Base-by-base conservation (phyloP, 2,888 invertebrate genomes). In the Polydrusus tereticollis region DNA sequence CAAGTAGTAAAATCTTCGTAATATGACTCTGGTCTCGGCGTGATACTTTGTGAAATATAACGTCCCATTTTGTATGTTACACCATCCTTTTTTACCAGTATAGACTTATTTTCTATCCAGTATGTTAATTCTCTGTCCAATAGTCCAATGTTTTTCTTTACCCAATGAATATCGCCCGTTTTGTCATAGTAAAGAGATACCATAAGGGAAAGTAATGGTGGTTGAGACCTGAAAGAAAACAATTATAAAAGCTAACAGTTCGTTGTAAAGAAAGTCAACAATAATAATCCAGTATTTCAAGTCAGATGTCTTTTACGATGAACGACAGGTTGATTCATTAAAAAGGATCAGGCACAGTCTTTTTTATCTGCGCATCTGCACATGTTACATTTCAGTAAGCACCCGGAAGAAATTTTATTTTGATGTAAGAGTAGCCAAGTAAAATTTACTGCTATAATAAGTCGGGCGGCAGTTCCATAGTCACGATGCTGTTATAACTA, bases 21-120 rank as follows among this genome's bases (percentile, higher is more conserved):
- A 84, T 92, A 93, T 0, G 93, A 93, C 80, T 93, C 93, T 0
- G 93, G 93, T 45, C 93, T 86, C 0, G 93, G 93, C 0, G 92
- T 92, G 0, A 81, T 80, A 50, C 91, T 91, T 0, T 87, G 87
- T n/a, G 89, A 88, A 73, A 87, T 87, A 80, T 91, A 93, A 74
- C 90, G 88, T 0, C 90, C 88, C 75, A 93, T 80, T 0, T 85
- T 88, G 78, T 90, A 89, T 0, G 81, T 84, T 6, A 78, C 82
- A 0, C 86, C 88, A 70, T 88, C 84, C 77, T 87, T 88, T 66
- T 83, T 81, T 0, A 90, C 83, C 20, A 86, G 83, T 20, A 91
- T 84, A 0, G 87, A 84, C 75, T 90, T 87, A 2, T 89, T 88
- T 2, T 88, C 86, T 77, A 90, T 81, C 92, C 92, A 93, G 80